Evolutionary conservation across 2,113 vertebrate genomes (phyloP), one percentile per base, ranked within the genome.

Genomic region (Corythoichthys intestinalis): DNA sequence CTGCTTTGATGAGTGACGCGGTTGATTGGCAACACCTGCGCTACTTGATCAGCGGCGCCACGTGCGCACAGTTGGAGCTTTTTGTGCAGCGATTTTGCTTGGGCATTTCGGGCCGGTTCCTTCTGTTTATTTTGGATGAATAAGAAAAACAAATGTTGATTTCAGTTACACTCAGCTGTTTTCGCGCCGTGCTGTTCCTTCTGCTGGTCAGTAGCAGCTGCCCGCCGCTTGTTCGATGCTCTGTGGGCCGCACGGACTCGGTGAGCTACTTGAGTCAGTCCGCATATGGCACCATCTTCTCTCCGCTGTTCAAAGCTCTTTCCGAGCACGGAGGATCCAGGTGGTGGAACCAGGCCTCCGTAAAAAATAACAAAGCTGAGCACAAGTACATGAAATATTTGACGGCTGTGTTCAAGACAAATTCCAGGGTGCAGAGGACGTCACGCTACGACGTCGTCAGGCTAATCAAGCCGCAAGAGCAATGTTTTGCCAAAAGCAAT

Each of bases 371-470:
- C 15, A 85, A 73, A 78, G 96, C 94, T 0, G 94, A 96, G 72
- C 90, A 93, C 44, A 88, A 84, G 77, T 95, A 95, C 61, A 88
- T 99, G 0, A 87, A 80, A 2, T 99, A 95, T 83, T 95, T 99
- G 94, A 95, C 93, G 71, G 92, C 92, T 67, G 91, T 98, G 0
- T 98, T 96, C 53, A 95, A 92, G 80, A 87, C 88, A 66, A 93
- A 91, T 0, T 89, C 94, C 8, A 92, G 91, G 65, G 91, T 90
- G 65, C 93, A 94, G 58, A 92, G 94, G 49, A 88, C 92, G 62
- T 88, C 85, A 12, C 88, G 89, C 49, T 96, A 94, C 73, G 97
- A 98, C 91, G 98, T 95, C 0, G 90, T 96, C 20, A 90, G 96
- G 1, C 90, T 99, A 54, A 94, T 99, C 81, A 92, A 93, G 0